phyloP scores from a whole-genome alignment of 2,888 invertebrate species.

The Drosophila quinaria region DNA sequence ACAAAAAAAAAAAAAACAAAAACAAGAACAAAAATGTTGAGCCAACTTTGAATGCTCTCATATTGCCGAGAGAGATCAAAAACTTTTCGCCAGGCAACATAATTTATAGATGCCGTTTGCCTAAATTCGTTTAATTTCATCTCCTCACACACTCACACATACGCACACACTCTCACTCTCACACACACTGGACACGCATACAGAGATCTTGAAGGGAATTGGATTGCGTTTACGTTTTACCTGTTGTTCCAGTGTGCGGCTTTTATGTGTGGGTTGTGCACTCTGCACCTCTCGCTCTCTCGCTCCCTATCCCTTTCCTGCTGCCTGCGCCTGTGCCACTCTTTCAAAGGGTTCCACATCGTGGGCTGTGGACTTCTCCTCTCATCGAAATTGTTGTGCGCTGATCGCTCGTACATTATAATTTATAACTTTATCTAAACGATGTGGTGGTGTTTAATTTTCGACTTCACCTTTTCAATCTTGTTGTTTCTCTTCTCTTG shows the following conservation, averaged over 20 bases:
- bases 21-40: conserved; percentile 19
- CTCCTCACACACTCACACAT: conserved; percentile 42
- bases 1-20: conserved; percentile 14
- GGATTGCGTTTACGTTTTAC: conserved; percentile 41
- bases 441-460: conserved; percentile 85
- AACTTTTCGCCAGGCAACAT: conserved; percentile 64
- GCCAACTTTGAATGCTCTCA: conserved; percentile 42
- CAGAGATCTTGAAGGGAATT: conserved; percentile 21
- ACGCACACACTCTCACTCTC: conserved; percentile 1
- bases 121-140: conserved; percentile 81
- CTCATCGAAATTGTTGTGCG: conserved; percentile 50
- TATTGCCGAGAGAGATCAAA: conserved; percentile 53
- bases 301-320: not conserved
- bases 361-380: conserved; percentile 32
- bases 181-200: conserved; percentile 10
- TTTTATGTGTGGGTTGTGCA: conserved; percentile 47
- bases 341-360: conserved; percentile 55
- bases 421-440: conserved; percentile 84
- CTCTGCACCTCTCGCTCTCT: conserved; percentile 19
- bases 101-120: conserved; percentile 82
- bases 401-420: conserved; percentile 79
- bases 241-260: conserved; percentile 40
- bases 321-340: not conserved
- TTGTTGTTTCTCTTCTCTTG: conserved; percentile 43
- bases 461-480: conserved; percentile 81